Evolutionary conservation across 2,888 invertebrate genomes (phyloP).

Genomic region (Hemicrepidius hirtus): DNA sequence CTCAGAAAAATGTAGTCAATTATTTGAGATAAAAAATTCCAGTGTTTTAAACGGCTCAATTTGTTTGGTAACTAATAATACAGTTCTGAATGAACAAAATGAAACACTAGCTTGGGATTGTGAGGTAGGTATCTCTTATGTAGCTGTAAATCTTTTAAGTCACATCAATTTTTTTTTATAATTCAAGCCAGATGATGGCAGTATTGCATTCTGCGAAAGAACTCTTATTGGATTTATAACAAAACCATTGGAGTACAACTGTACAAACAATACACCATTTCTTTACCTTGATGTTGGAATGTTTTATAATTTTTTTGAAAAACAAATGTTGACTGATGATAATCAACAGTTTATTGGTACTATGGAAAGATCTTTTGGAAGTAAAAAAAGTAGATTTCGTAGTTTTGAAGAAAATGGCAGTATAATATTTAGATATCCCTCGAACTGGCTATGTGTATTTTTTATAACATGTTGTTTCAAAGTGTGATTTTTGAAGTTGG

Average conservation of each 20-base stretch:
- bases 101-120: not conserved
- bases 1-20: not conserved
- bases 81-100: no score
- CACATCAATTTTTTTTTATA: not conserved
- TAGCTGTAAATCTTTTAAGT: not conserved
- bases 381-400: not conserved
- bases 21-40: not conserved
- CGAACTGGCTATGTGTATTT: no score
- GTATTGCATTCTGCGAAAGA: not conserved
- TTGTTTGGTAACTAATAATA: not conserved
- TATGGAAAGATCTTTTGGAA: no score
- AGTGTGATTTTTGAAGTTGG: no score
- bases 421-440: no score
- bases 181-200: conserved; percentile 1
- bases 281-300: not conserved
- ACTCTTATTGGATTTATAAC: not conserved
- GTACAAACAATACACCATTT: not conserved
- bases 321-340: not conserved
- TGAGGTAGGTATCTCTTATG: not conserved
- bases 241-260: not conserved
- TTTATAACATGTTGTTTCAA: no score
- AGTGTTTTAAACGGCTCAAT: not conserved
- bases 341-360: not conserved
- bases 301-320: not conserved
- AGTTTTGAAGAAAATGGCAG: no score